Percentiles rank a stretch among this genome's conserved stretches.
These are phyloP conservation scores for Gibbula magus DNA, from an alignment of 2,888 invertebrate species.

Conservation along the genomic window DNA sequence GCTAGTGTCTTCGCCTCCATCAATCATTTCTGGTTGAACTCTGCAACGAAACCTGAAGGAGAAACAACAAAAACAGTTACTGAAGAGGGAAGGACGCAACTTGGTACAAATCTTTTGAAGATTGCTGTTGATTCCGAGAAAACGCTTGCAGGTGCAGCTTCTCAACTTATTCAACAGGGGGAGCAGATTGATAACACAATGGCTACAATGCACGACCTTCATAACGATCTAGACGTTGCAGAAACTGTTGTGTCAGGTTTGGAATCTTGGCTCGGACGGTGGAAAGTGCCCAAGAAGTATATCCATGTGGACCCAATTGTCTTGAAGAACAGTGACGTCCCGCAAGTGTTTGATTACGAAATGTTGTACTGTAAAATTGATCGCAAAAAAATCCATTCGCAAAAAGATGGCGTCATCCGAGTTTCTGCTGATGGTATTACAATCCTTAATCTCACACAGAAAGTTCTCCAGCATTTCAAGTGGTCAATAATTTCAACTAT, in stretches of 20 bases:
- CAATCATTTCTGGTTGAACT: background rate
- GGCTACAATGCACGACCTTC: constrained; percentile 12
- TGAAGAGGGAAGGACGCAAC: constrained; percentile 14
- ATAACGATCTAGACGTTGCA: constrained; percentile 23
- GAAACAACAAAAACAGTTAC: background rate
- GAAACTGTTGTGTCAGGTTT: constrained; percentile 10
- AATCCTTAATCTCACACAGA: constrained; percentile 37
- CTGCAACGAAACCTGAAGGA: background rate
- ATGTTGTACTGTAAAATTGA: constrained; percentile 18
- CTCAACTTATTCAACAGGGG: constrained; percentile 17
- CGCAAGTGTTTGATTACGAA: constrained; percentile 21
- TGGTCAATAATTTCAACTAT: constrained; percentile 54
- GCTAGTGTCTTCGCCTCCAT: background rate
- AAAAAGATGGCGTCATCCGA: constrained; percentile 18
- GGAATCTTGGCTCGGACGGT: constrained; percentile 22
- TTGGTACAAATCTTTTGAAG: constrained; percentile 8
- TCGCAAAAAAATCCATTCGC: background rate
- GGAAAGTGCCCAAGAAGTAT: constrained; percentile 25
- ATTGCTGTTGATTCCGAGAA: background rate
- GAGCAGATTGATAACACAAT: constrained; percentile 19
- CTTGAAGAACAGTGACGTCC: constrained; percentile 19
- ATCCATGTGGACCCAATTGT: constrained; percentile 1
- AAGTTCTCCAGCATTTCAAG: constrained; percentile 47
- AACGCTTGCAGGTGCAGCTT: constrained; percentile 1
- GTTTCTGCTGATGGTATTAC: constrained; percentile 30